Conservation (phyloP, 92 coral and sea anemone species). For the Plumapathes pennacea region DNA sequence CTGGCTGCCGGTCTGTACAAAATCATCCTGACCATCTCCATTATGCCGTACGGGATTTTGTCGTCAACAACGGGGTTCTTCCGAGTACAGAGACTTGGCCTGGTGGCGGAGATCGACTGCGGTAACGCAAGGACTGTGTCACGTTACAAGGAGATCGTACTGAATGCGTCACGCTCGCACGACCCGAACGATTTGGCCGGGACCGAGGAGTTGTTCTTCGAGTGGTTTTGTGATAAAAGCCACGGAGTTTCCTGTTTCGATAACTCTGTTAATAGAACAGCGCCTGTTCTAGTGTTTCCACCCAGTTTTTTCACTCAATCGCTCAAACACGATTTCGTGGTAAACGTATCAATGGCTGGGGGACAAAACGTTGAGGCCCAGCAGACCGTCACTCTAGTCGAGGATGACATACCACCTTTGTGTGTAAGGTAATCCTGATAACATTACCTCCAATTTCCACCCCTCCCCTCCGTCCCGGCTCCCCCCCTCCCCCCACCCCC, state of each 20-base stretch:
- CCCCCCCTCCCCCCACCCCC: too few species aligned
- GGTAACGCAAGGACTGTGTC: slow-evolving; percentile 72
- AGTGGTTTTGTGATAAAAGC: slow-evolving; percentile 63
- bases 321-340: slow-evolving; percentile 47
- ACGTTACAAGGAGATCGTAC: slow-evolving; percentile 34
- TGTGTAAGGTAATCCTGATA: slow-evolving; percentile 74
- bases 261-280: slow-evolving; percentile 16
- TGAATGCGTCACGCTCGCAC: slow-evolving; percentile 66
- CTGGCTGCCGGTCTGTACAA: slow-evolving; percentile 68
- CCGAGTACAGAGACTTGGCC: slow-evolving; percentile 47
- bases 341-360: slow-evolving; percentile 49
- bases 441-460: too few species aligned
- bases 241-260: slow-evolving; percentile 44
- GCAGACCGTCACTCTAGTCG: slow-evolving; percentile 52
- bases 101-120: slow-evolving; percentile 71
- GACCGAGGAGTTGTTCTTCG: slow-evolving; percentile 32
- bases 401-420: slow-evolving; percentile 11
- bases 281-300: slow-evolving; percentile 49
- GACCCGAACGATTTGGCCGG: slow-evolving; percentile 55
- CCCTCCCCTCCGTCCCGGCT: too few species aligned
- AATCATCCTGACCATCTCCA: slow-evolving; percentile 43
- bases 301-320: slow-evolving; percentile 26
- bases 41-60: slow-evolving; percentile 45
- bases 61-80: slow-evolving; percentile 56
- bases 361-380: slow-evolving; percentile 40